Percentiles rank a stretch among this genome's conserved stretches.
phyloP scores from a whole-genome alignment of 2,797 vertebrate genomes.

The Falco novaeseelandiae region DNA sequence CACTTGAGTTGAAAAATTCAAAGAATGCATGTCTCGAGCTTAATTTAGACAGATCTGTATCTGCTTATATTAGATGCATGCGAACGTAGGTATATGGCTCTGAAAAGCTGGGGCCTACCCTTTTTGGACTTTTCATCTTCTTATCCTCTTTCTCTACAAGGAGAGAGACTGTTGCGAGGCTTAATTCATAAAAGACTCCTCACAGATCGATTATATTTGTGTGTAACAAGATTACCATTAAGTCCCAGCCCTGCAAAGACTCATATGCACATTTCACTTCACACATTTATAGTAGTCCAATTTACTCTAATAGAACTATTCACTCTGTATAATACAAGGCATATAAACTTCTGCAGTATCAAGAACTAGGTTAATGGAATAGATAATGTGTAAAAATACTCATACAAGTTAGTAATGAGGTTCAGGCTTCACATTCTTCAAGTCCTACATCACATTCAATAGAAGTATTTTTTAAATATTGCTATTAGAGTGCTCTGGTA shows the following conservation, averaged over 20 bases:
- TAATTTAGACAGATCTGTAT: constrained; percentile 24
- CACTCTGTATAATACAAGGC: constrained; percentile 29
- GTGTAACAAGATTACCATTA: background rate
- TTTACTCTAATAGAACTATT: constrained; percentile 51
- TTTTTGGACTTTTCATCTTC: background rate
- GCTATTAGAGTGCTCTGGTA: background rate
- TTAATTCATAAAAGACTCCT: constrained; percentile 10
- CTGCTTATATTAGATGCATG: background rate
- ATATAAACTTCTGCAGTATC: constrained; percentile 19
- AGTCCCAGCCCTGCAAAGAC: background rate
- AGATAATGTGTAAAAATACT: constrained; percentile 28
- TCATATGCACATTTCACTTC: background rate
- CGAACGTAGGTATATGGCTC: background rate
- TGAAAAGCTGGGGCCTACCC: background rate
- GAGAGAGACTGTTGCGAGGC: background rate
- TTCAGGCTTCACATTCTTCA: background rate
- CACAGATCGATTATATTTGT: constrained; percentile 9
- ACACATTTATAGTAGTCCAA: constrained; percentile 29
- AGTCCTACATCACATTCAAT: background rate
- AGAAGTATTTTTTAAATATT: background rate
- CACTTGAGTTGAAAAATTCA: constrained; percentile 44
- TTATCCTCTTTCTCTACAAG: background rate
- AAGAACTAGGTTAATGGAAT: constrained; percentile 33
- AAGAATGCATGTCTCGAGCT: constrained; percentile 7
- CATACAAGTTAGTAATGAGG: background rate